phyloP scores from a whole-genome alignment of 2,797 vertebrate genomes.

The Cryptoprocta ferox region DNA sequence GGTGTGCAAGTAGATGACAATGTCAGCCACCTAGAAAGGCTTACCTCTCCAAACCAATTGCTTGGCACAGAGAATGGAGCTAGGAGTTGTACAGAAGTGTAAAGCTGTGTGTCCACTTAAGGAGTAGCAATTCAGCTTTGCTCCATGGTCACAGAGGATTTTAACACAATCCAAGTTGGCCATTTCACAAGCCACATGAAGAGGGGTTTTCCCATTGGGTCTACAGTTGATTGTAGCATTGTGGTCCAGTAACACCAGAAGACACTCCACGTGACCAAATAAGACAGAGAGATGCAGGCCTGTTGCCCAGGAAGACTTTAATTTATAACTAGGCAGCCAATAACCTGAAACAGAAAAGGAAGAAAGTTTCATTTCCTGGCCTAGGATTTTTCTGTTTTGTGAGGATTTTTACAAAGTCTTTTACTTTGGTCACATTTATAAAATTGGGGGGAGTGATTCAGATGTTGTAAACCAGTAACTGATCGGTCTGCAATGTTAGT shows the following conservation, averaged over 20 bases:
- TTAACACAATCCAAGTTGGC: constrained; percentile 91
- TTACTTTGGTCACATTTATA: constrained; percentile 32
- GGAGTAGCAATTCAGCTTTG: constrained; percentile 92
- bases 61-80: constrained; percentile 93
- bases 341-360: constrained; percentile 88
- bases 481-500: neutral
- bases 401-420: constrained; percentile 28
- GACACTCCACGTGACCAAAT: constrained; percentile 93
- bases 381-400: neutral
- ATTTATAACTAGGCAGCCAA: constrained; percentile 96
- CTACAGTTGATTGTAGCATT: constrained; percentile 93
- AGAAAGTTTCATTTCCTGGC: neutral
- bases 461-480: neutral
- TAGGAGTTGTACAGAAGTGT: constrained; percentile 92
- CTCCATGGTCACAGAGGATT: constrained; percentile 91
- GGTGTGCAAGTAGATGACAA: neutral
- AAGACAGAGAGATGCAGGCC: constrained; percentile 95
- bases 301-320: constrained; percentile 97
- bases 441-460: neutral
- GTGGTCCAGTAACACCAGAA: constrained; percentile 91
- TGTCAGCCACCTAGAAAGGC: neutral
- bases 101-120: constrained; percentile 94
- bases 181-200: constrained; percentile 94
- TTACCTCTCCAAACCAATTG: constrained; percentile 94
- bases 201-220: constrained; percentile 96